phyloP scores from a whole-genome alignment of 1,140 invertebrate species.

The Triops longicaudatus region DNA sequence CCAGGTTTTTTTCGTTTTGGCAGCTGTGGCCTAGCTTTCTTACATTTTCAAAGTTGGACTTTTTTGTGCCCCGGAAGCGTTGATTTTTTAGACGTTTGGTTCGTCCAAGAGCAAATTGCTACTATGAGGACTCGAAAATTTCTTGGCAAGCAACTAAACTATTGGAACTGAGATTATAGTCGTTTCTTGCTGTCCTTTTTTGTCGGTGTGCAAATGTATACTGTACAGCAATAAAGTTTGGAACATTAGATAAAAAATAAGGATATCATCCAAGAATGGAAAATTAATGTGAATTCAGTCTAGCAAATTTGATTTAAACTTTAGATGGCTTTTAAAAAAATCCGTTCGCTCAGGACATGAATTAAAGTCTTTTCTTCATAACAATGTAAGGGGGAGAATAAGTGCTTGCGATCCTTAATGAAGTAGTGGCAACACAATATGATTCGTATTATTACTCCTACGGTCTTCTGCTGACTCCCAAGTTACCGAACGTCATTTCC shows the following conservation, averaged over 20 bases:
- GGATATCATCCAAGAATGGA: neutral
- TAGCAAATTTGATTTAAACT: neutral
- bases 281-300: neutral
- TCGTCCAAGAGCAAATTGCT: constrained; percentile 4
- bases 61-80: neutral
- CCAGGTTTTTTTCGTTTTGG: neutral
- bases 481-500: neutral
- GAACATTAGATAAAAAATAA: neutral
- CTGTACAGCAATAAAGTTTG: neutral
- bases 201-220: neutral
- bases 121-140: neutral
- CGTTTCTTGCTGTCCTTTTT: neutral
- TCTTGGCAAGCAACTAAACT: neutral
- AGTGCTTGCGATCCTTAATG: neutral
- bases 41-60: neutral
- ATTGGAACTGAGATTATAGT: neutral
- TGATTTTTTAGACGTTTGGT: neutral
- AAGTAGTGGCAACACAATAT: neutral
- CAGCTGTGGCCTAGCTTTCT: neutral
- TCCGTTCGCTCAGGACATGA: too few relatives aligned
- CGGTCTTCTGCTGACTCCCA: neutral
- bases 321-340: neutral
- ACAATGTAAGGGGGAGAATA: too few relatives aligned
- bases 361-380: too few relatives aligned
- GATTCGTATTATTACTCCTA: neutral